Conservation (phyloP, 2,797 vertebrate genomes). For the Dryobates pubescens region DNA sequence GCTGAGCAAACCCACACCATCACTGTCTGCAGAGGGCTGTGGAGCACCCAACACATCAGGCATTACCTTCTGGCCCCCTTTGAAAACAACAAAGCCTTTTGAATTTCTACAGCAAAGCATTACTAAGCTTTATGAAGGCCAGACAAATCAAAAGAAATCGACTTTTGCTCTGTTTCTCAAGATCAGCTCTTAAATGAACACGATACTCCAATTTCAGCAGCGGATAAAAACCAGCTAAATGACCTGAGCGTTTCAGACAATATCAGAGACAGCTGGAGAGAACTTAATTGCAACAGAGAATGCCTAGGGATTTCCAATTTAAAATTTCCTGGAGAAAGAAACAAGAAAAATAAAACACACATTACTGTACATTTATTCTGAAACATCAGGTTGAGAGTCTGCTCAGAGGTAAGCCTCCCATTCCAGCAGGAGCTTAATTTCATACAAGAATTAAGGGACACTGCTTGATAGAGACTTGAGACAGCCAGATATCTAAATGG, state of each 20-base stretch:
- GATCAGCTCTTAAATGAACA: neutral
- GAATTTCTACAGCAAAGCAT: neutral
- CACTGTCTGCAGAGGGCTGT: neutral
- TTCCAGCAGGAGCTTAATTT: conserved; percentile 21
- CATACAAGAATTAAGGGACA: conserved; percentile 2
- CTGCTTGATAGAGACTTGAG: neutral
- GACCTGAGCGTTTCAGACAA: neutral
- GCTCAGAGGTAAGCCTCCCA: neutral
- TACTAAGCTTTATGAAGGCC: neutral
- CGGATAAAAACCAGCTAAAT: neutral
- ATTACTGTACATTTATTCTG: neutral
- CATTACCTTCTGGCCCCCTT: neutral
- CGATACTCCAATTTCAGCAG: neutral
- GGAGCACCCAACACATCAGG: accelerated
- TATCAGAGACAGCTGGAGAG: neutral
- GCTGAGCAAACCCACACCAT: neutral
- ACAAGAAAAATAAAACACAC: neutral
- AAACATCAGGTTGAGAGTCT: neutral
- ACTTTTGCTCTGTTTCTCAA: neutral
- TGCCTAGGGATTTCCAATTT: neutral
- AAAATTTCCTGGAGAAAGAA: neutral
- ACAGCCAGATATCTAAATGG: neutral
- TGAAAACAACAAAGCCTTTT: conserved; percentile 13
- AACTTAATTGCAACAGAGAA: conserved; percentile 29
- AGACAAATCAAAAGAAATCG: neutral